These are phyloP conservation scores for Anolis sagrei DNA, from an alignment of 2,113 vertebrate species.

Conservation along the genomic window DNA sequence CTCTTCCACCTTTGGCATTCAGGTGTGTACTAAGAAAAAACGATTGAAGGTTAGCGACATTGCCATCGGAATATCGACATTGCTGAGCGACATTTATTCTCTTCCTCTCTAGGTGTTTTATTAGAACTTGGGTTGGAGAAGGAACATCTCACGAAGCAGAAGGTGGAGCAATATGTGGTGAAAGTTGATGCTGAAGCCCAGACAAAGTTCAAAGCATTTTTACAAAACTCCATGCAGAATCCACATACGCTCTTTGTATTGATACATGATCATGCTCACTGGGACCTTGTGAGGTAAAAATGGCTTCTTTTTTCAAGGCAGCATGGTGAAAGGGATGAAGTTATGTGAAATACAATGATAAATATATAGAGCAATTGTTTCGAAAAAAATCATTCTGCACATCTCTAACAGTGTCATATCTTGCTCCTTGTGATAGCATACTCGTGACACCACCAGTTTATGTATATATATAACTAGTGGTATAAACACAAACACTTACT, in stretches of 20 bases:
- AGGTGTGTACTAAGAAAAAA: conserved; percentile 76
- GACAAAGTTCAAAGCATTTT: conserved; percentile 85
- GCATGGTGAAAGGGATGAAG: not conserved
- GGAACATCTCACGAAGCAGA: conserved; percentile 81
- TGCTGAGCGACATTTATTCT: conserved; percentile 4
- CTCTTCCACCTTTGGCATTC: conserved; percentile 91
- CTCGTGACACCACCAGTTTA: not conserved
- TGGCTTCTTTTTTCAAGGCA: not conserved
- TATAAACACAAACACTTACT: no score
- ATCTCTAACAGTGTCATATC: not conserved
- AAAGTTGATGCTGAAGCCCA: conserved; percentile 89
- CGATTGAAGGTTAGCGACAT: not conserved
- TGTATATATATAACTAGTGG: not conserved
- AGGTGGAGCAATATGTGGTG: conserved; percentile 87
- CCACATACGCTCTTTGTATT: conserved; percentile 94
- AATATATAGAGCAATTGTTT: not conserved
- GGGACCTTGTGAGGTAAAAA: conserved; percentile 90
- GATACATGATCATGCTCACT: conserved; percentile 96
- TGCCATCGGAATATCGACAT: not conserved
- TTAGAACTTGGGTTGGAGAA: conserved; percentile 90
- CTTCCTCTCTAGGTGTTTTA: conserved; percentile 86
- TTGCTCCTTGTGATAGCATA: not conserved
- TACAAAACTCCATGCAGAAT: conserved; percentile 89
- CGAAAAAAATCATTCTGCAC: not conserved
- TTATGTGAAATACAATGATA: not conserved